These are phyloP conservation scores for Leucozona laternaria DNA, from an alignment of 2,888 invertebrate species.

Conservation along the genomic window DNA sequence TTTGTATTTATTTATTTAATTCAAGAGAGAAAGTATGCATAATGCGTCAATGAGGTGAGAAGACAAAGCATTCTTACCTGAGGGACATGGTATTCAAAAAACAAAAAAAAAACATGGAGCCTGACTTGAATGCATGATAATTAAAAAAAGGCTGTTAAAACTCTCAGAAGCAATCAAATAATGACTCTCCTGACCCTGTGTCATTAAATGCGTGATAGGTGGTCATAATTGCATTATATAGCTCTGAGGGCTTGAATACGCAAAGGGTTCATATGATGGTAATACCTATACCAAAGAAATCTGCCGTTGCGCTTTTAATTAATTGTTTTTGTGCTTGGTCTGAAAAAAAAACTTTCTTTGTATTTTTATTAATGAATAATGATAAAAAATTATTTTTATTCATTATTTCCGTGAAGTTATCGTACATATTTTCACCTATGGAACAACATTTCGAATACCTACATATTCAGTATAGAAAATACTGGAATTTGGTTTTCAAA, in stretches of 20 bases:
- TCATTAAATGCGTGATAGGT: slow-evolving; percentile 39
- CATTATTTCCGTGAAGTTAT: background rate
- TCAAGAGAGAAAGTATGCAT: slow-evolving; percentile 10
- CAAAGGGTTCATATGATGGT: background rate
- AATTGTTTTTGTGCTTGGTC: background rate
- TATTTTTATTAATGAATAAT: background rate
- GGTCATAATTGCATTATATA: slow-evolving; percentile 24
- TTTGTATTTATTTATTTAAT: slow-evolving; percentile 39
- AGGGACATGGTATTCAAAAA: background rate
- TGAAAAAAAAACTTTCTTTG: background rate
- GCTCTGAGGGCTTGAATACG: background rate
- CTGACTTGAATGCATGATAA: slow-evolving; percentile 27
- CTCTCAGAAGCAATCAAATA: background rate
- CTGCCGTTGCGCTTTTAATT: background rate
- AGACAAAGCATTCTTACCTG: slow-evolving; percentile 7
- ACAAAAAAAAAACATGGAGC: background rate
- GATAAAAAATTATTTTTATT: background rate
- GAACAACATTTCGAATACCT: background rate
- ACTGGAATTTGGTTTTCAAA: too few relatives aligned
- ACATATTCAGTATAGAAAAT: too few relatives aligned
- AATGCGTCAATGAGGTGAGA: slow-evolving; percentile 7
- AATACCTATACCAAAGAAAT: background rate
- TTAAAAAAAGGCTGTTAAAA: background rate
- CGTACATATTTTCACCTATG: background rate
- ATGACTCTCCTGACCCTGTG: slow-evolving; percentile 19